These are phyloP conservation scores for Notodonta ziczac DNA, from an alignment of 2,888 invertebrate genomes.

Conservation along the genomic window DNA sequence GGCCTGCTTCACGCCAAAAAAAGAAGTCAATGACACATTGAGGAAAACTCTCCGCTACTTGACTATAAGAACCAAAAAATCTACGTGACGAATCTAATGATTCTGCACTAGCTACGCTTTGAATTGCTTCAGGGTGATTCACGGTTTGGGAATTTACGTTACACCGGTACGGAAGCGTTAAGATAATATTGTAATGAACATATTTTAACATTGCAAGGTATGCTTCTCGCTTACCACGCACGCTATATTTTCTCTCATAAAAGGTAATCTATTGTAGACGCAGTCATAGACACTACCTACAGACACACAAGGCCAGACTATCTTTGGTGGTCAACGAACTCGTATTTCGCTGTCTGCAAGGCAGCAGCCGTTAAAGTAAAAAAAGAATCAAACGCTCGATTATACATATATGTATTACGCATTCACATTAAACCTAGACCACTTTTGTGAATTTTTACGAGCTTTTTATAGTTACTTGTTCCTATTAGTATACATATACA, in stretches of 20 bases:
- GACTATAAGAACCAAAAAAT: conserved; percentile 60
- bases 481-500: no score
- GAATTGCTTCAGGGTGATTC: conserved; percentile 41
- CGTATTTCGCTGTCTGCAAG: conserved; percentile 53
- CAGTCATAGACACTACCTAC: conserved; percentile 51
- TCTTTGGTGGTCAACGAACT: conserved; percentile 67
- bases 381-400: conserved; percentile 41
- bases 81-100: conserved; percentile 61
- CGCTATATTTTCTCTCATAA: conserved; percentile 17
- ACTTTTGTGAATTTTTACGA: no score
- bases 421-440: conserved; percentile 1
- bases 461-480: no score
- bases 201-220: conserved; percentile 20
- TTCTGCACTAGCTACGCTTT: conserved; percentile 46
- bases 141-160: conserved; percentile 39
- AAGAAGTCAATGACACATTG: conserved; percentile 71
- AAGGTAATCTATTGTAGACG: conserved; percentile 42
- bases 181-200: not conserved
- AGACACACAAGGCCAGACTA: conserved; percentile 68
- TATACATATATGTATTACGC: conserved; percentile 21
- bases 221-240: not conserved
- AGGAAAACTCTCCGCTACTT: conserved; percentile 63
- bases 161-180: conserved; percentile 13
- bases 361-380: conserved; percentile 54
- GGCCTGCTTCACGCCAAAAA: conserved; percentile 39